A percentile compares a stretch with the other conserved stretches of the same genome.
phyloP scores from a whole-genome alignment of 2,888 invertebrate species.

The Axea sp. region DNA sequence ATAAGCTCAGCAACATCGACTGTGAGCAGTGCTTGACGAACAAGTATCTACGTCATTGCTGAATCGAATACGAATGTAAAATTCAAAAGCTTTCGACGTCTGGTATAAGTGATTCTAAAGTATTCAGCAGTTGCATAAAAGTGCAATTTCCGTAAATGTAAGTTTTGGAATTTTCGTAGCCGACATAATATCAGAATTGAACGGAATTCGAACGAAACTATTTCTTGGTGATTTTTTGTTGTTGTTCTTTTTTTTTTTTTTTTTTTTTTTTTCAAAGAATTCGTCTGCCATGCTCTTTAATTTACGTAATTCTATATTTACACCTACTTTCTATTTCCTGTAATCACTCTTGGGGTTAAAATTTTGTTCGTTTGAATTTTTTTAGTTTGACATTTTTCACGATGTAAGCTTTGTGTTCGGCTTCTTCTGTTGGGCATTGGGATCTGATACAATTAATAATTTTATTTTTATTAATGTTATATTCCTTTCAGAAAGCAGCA shows the following conservation, averaged over 20 bases:
- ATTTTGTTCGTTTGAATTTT: too few relatives aligned
- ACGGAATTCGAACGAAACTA: conserved; percentile 39
- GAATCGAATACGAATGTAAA: conserved; percentile 59
- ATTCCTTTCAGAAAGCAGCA: conserved; percentile 14
- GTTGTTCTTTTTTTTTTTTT: too few relatives aligned
- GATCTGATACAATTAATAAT: too few relatives aligned
- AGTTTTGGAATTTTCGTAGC: conserved; percentile 50
- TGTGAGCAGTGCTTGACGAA: conserved; percentile 55
- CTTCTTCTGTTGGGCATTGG: too few relatives aligned
- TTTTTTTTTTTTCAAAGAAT: too few relatives aligned
- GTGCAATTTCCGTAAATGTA: conserved; percentile 58
- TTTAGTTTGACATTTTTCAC: too few relatives aligned
- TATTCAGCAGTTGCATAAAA: conserved; percentile 58
- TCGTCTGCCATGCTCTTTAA: too few relatives aligned
- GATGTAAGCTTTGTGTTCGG: too few relatives aligned
- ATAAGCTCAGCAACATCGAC: conserved; percentile 52
- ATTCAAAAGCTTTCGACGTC: conserved; percentile 62
- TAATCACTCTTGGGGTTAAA: too few relatives aligned
- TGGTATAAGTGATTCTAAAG: conserved; percentile 61
- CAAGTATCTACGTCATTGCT: conserved; percentile 48
- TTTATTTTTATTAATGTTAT: conserved; percentile 39
- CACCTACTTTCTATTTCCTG: too few relatives aligned
- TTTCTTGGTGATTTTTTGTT: conserved; percentile 37
- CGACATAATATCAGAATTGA: conserved; percentile 52
- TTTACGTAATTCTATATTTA: too few relatives aligned